Base-by-base conservation (phyloP, 2,797 vertebrate genomes). In the Eospalax fontanierii region DNA sequence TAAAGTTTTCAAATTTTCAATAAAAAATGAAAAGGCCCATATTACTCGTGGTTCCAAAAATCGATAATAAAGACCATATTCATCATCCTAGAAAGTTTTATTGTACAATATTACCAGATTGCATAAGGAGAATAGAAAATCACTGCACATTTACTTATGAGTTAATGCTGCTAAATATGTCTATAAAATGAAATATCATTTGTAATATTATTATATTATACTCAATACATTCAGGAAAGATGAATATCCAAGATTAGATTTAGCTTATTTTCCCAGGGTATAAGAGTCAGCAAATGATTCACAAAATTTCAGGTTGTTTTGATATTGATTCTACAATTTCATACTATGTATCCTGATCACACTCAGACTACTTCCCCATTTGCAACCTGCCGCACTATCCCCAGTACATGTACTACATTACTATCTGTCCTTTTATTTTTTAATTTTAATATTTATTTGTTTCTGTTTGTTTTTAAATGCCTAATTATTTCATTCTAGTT, bases 181-280 rank as follows among this genome's bases (percentile, higher is more conserved):
- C 15, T 74, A 59, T 70, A 78, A 74, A 81, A 61, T 82, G 43
- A 68, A 15, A 61, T 91, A 79, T 92, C 79, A 93, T 21, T 96
- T 90, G 82, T 54, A 86, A 21, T 90, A 3, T 2, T 86, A 30
- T 9, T 50, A 50, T n/a, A 33, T 90, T 66, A 81, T 16, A 91
- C 26, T 73, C n/a, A 68, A 46, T 57, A 84, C 1, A 35, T 80
- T 93, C 46, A 71, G 24, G 11, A 91, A 93, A 86, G n/a, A 88
- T 80, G 24, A 38, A 80, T 89, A 94, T 93, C 21, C 7, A 85
- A 82, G 65, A 78, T 76, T 2, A n/a, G 22, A 59, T 10, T 94
- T 11, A 68, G 15, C 74, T 93, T 43, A 38, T 68, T 85, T 73
- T 50, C 16, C 10, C 7, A 80, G 30, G 26, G 61, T 38, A 35